phyloP scores from a whole-genome alignment of 2,888 invertebrate genomes.

The Linnaemya tessellans region DNA sequence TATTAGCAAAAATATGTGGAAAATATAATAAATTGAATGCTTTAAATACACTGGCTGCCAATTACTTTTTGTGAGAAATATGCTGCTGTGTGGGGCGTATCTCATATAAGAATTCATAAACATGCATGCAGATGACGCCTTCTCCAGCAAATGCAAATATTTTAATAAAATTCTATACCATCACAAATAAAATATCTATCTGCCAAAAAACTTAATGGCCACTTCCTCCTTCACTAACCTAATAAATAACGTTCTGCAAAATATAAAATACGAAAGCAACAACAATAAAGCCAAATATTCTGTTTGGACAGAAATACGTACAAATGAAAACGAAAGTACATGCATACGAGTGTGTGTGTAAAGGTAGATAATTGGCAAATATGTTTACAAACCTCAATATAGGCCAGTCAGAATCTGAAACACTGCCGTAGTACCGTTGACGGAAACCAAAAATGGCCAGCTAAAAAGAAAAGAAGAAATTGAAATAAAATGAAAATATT shows the following conservation, averaged over 20 bases:
- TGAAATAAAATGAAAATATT: conserved; percentile 5
- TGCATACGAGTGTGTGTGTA: too few species aligned
- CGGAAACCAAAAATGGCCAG: conserved; percentile 11
- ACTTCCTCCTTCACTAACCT: neutral
- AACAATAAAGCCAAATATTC: neutral
- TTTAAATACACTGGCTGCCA: too few species aligned
- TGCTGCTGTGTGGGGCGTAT: too few species aligned
- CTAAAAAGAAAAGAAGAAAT: neutral
- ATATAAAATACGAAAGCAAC: neutral
- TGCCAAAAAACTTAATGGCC: neutral
- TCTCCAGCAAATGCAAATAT: too few species aligned
- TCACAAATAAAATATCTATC: neutral
- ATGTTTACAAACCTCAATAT: neutral
- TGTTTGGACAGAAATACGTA: neutral
- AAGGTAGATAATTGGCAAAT: neutral
- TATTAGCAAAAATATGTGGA: too few species aligned
- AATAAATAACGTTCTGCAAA: neutral
- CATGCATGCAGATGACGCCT: too few species aligned
- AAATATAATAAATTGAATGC: too few species aligned
- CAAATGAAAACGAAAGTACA: conserved; percentile 59
- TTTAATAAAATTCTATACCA: too few species aligned
- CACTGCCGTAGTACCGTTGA: conserved; percentile 18
- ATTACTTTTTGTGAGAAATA: too few species aligned
- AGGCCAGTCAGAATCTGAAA: conserved; percentile 38
- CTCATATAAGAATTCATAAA: too few species aligned